Evolutionary conservation across 2,113 vertebrate genomes (phyloP), one percentile per base, ranked within the genome.

Genomic region (Sisor rabdophorus): DNA sequence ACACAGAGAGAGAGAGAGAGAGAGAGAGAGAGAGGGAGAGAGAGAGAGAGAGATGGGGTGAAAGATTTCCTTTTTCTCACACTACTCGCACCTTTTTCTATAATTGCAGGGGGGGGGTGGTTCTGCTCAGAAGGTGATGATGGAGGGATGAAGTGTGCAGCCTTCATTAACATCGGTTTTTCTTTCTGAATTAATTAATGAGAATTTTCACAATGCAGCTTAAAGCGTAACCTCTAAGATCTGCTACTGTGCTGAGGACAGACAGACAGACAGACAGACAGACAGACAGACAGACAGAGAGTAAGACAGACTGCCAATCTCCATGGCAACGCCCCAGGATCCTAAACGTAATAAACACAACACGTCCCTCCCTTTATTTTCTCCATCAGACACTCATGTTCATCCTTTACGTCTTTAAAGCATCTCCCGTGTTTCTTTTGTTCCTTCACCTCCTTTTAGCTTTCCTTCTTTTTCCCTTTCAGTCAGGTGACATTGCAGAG

Each of bases 311-410:
- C 26, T 52, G 65, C 65, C 47, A 69, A 69, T 75, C 80, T 79
- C 76, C 59, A 75, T 75, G 71, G 75, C 59, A 70, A 81, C 71
- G 61, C 71, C 50, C 60, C 72, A 54, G 75, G 76, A 81, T 77
- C 70, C 69, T 65, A 53, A 50, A 55, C 36, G 11, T 67, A 67
- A 48, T 50, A 44, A 48, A 26, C 40, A 48, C 40, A 47, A 44
- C 22, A 30, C 24, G 24, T 30, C 47, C 20, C 32, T 32, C 22
- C 71, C 2, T 56, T 50, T 6, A 12, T 40, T n/a, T 53, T 47
- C 58, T 71, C 22, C 52, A 13, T 30, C 10, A 16, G 5, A 6
- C 53, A n/a, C 55, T 52, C 60, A 17, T 24, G 11, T 20, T 48
- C 36, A 32, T 44, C 44, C 64, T 69, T 47, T 48, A 48, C n/a